Base-by-base conservation (phyloP, 2,797 vertebrate genomes). In the Clarias pachynema region DNA sequence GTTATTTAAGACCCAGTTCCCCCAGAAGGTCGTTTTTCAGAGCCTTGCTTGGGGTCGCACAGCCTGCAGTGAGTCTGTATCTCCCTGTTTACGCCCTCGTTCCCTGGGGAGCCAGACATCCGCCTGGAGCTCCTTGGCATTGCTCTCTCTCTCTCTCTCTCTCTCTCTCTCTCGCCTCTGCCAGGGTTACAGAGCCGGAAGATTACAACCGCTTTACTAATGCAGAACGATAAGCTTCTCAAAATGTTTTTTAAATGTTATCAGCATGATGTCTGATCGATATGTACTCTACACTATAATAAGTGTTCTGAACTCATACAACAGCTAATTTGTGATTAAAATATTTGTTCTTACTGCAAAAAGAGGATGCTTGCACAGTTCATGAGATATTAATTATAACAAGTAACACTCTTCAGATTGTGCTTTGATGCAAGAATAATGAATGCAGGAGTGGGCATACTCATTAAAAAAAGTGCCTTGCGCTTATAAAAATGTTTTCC, bases 31-130 rank as follows among this genome's bases (percentile, higher is more conserved):
- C 18, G 57, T 31, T 60, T 73, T 83, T 29, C 1, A 53, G 20
- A 34, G 59, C 18, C 69, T 63, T 74, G 82, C 70, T 74, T 44
- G 6, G 82, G 82, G 56, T 20, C 37, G 22, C 16, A 20, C 53
- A 26, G 56, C 29, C 68, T 18, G 66, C 24, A 44, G 59, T 15
- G 37, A 49, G 2, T 12, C 59, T 24, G 40, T 14, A 24, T 60
- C 73, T 12, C 10, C 16, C 65, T 75, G 82, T 65, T 83, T 75
- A 74, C 20, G 24, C 20, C 60, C 49, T 83, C 18, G 1, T 53
- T 63, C 29, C 74, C 29, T 12, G 20, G 18, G 56, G 56, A 78
- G 8, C 74, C 59, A 20, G 74, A 78, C 29, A 24, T 78, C 75
- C 18, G 20, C 53, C 73, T 77, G 53, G 18, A 57, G 16, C 74